Evolutionary conservation across 2,797 vertebrate species (phyloP), one percentile per base, ranked within the genome.

Genomic region (Anguilla megastoma): DNA sequence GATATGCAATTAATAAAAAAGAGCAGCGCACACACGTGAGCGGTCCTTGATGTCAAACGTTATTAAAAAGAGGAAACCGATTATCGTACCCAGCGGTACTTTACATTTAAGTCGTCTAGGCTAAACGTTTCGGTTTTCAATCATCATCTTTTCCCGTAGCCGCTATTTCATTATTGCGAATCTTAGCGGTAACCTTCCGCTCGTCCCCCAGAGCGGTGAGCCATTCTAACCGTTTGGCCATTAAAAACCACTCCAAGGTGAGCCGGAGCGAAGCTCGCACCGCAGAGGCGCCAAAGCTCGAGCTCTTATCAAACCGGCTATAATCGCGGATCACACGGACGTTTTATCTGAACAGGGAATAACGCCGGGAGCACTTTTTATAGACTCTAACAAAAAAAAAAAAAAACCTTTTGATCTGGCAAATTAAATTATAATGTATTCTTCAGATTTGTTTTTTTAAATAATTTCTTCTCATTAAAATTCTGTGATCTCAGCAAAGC

Each of bases 401-500:
- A 71, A 71, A 66, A 76, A 92, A 94, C 94, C 94, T 95, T 95
- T 95, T 96, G 94, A 95, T 95, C 93, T 95, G 88, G 92, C 90
- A 95, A 95, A 95, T 95, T 95, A 94, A 93, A 96, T 95, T 95
- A 92, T 95, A 96, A 95, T 95, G 91, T 95, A 95, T 96, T 96
- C 95, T 92, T 96, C 95, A 94, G 94, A 95, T 95, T 95, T 93
- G 91, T 91, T 89, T 91, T 93, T 90, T 76, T 18, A 1, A 74
- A 76, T 76, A 33, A 41, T 76, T 76, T 87, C 92, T 90, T 93
- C 93, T 95, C 93, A 95, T 95, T 94, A 93, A 94, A 91, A 94
- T 94, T 91, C 94, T 89, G 91, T 91, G 93, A 94, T 94, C 90
- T 94, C 94, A 93, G 94, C 94, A 94, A 95, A 95, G 91, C 91